These are phyloP conservation scores for Myiotriccus ornatus DNA, from an alignment of 2,797 vertebrate species.

Conservation along the genomic window DNA sequence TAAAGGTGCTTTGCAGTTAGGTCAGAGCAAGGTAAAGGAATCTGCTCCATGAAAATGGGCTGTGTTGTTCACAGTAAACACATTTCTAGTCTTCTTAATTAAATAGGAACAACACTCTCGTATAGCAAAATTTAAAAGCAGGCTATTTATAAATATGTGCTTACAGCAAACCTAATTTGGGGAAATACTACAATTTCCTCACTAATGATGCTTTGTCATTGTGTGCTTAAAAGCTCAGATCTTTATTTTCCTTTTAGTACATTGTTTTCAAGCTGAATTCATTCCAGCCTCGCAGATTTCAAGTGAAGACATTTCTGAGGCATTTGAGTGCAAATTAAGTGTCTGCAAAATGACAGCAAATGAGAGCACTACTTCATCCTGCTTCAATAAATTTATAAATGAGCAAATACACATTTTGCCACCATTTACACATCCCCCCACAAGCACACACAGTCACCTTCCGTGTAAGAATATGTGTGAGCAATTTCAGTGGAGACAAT, in stretches of 20 bases:
- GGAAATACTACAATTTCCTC: constrained; percentile 7
- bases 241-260: neutral
- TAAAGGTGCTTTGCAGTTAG: neutral
- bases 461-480: constrained; percentile 21
- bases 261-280: constrained; percentile 10
- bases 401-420: constrained; percentile 39
- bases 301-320: constrained; percentile 36
- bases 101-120: neutral
- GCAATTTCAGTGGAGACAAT: neutral
- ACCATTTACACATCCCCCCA: constrained; percentile 13
- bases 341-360: constrained; percentile 52
- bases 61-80: neutral
- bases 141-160: neutral
- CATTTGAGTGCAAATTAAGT: constrained; percentile 53
- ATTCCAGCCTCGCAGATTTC: constrained; percentile 5
- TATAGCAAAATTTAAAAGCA: neutral
- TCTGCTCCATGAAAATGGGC: neutral
- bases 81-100: neutral
- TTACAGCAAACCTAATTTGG: neutral
- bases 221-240: neutral
- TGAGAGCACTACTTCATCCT: constrained; percentile 45
- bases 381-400: constrained; percentile 51
- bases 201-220: neutral
- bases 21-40: neutral
- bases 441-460: neutral